Base-by-base conservation (phyloP, 1,140 invertebrate genomes). In the Pristionchus pacificus region DNA sequence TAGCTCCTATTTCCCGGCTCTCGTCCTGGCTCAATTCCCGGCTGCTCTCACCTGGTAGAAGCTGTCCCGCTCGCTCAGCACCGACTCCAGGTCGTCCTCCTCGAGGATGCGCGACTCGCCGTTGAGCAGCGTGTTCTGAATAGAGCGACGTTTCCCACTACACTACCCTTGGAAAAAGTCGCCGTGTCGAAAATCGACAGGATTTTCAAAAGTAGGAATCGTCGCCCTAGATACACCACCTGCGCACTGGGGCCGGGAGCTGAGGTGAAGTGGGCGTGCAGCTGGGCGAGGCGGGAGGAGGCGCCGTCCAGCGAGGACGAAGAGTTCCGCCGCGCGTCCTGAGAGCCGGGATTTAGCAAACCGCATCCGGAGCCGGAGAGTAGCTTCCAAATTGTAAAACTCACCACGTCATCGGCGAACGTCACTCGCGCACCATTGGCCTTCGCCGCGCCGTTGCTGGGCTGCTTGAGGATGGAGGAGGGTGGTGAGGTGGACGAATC, bases 31-130 rank as follows among this genome's bases (percentile, higher is more conserved):
- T n/a, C 29, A n/a, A 72, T 10, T 6, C 24, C 32, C 27, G 25
- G 67, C 14, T 32, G 14, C 14, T 24, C 68, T 19, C 1, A 70
- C 68, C 65, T 70, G 71, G 49, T 65, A 74, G 25, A 74, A 61
- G 30, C 72, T 75, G 61, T 74, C 72, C 27, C 72, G 60, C 1
- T 74, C 72, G 33, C 72, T 74, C 14, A 75, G 27, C 3, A 74
- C 64, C 28, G 72, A 75, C 58, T 75, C 71, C 15, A 74, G 58
- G 30, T 74, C 72, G 72, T 74, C 72, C 57, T 74, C 72, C 70
- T 74, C 72, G 55, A 70, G 13, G 33, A 71, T 71, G 27, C 67
- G 15, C n/a, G 64, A 28, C 24, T 71, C 69, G 24, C 29, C 31
- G 25, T 49, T 49, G 38, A 49, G 38, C 38, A 49, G 38, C n/a